Base-by-base conservation (phyloP, 2,888 invertebrate species). In the Drosophila tanythrix region DNA sequence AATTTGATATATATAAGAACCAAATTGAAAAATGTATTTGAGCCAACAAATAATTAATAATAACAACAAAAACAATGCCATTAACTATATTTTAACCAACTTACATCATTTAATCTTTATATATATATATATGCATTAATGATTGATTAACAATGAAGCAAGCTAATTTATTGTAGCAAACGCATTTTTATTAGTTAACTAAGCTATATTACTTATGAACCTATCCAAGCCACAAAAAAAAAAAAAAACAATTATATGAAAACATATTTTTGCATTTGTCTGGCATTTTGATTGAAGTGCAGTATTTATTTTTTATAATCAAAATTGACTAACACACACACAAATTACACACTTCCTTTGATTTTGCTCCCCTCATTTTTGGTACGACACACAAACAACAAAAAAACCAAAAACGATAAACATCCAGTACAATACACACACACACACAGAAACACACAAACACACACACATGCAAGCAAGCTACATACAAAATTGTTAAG, bases 301-400 rank as follows among this genome's bases (percentile, higher is more conserved):
- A 68, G 68, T 38, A 55, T 58, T 62, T 58, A 31, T 69, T 63
- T 48, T 38, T 64, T 60, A 25, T 53, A 38, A 51, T 31, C 1
- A 35, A 21, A 35, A 40, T 40, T 57, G 33, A 51, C n/a, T 33
- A 25, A 56, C 21, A 74, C 21, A 57, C 21, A 43, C 63, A 57
- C 35, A 36, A 18, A 68, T 27, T 5, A 43, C 31, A 64, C 38
- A 55, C 55, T 68, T 57, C 35, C 53, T 62, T 70, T 70, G n/a
- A 66, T 62, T 77, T 77, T 79, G 65, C 65, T 75, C 76, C 76
- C 75, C 61, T 77, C 80, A 77, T 78, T 79, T 75, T 74, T 40
- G 50, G 50, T 46, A 77, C 40, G 46, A 72, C 38, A 64, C 31
- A 55, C 27, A 43, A 38, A 75, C 63, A 50, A 59, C 15, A 35